phyloP scores from a whole-genome alignment of 2,113 vertebrate species.

The Micronycteris hirsuta region DNA sequence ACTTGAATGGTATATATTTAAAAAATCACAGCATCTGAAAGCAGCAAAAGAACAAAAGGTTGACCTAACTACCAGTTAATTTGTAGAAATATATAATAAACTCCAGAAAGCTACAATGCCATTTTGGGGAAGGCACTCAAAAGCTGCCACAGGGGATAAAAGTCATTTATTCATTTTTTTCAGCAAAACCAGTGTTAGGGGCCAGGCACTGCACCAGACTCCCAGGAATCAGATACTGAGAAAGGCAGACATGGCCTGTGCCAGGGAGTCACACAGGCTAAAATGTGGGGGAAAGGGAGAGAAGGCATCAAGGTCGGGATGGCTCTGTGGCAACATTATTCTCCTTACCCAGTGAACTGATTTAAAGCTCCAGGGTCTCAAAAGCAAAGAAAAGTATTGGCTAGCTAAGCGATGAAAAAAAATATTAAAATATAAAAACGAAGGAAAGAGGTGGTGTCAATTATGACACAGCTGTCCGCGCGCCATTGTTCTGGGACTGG shows the following conservation, averaged over 20 bases:
- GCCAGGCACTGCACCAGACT: not conserved
- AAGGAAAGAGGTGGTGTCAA: not conserved
- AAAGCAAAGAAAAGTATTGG: not conserved
- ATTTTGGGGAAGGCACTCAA: not conserved
- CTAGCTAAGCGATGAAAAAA: not conserved
- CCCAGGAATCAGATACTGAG: not conserved
- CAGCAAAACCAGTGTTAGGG: not conserved
- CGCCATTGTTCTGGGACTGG: not conserved
- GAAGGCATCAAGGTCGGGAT: not conserved
- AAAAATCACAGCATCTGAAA: not conserved
- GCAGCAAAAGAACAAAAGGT: not conserved
- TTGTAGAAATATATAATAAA: not conserved
- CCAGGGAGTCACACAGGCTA: not conserved
- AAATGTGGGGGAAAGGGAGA: not conserved
- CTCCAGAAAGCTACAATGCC: not conserved
- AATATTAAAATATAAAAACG: not conserved
- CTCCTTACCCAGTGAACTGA: not conserved
- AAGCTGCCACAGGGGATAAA: not conserved
- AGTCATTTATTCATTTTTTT: not conserved
- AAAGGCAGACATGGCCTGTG: not conserved
- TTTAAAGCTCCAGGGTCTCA: not conserved
- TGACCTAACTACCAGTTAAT: not conserved
- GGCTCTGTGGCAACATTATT: not conserved
- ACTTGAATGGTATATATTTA: not conserved
- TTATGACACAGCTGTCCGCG: not conserved